phyloP scores from a whole-genome alignment of 2,888 invertebrate species.

The Lasioglossum figueresi region DNA sequence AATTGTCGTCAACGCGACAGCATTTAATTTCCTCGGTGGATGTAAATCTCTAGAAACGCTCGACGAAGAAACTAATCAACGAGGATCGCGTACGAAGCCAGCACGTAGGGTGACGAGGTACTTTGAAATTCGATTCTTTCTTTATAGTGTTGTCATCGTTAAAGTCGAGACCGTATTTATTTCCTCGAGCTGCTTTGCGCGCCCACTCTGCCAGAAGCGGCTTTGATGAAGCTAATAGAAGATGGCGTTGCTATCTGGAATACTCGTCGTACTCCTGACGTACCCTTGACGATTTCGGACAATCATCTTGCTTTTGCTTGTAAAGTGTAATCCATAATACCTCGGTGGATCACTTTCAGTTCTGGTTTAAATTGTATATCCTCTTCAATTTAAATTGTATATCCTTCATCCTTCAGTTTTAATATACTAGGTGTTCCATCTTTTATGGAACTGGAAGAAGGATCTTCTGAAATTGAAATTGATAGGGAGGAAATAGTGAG shows the following conservation, averaged over 20 bases:
- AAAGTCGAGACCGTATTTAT: slow-evolving; percentile 52
- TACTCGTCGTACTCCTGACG: background rate
- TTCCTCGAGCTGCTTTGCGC: slow-evolving; percentile 33
- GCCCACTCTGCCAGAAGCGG: slow-evolving; percentile 33
- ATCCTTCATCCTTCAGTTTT: too few species aligned
- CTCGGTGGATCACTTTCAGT: background rate
- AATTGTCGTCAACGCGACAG: background rate
- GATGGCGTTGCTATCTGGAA: slow-evolving; percentile 29
- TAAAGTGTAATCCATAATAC: background rate
- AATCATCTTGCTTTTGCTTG: background rate
- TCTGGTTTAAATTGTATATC: background rate
- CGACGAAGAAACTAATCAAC: background rate
- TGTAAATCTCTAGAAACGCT: background rate
- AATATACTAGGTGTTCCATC: too few species aligned
- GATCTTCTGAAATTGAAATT: too few species aligned
- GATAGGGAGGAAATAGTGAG: background rate
- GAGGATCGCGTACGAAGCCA: slow-evolving; percentile 32
- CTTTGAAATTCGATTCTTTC: slow-evolving; percentile 78
- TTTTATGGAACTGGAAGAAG: background rate
- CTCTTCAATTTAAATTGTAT: too few species aligned
- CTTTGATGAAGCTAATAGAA: slow-evolving; percentile 61
- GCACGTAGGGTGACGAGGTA: slow-evolving; percentile 29
- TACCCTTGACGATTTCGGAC: background rate
- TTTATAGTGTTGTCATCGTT: slow-evolving; percentile 74
- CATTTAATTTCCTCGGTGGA: background rate